Conservation (phyloP, 1,140 invertebrate species). For the Nasonia vitripennis region DNA sequence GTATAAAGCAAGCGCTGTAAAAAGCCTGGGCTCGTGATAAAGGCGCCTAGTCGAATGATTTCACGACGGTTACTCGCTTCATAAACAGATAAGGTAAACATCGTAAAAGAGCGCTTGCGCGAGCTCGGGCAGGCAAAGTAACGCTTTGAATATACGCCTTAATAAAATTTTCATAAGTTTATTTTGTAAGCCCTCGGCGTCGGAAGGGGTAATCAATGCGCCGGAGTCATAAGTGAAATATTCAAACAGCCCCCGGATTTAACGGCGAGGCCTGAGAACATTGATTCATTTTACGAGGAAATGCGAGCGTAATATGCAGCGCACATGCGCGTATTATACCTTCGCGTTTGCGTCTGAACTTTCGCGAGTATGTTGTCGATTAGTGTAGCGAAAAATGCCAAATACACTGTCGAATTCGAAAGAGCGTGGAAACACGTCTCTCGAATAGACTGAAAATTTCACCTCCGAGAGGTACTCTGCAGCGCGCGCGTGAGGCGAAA, state of each 20-base stretch:
- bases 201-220: neutral
- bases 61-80: neutral
- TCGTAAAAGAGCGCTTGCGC: neutral
- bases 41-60: neutral
- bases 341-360: no score
- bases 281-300: neutral
- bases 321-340: no score
- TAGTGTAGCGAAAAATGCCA: no score
- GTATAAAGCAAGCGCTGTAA: neutral
- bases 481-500: neutral
- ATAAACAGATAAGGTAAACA: neutral
- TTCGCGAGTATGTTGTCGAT: no score
- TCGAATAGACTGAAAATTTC: neutral
- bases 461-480: neutral
- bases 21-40: neutral
- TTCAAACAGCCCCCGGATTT: neutral
- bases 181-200: neutral
- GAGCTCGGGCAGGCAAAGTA: neutral
- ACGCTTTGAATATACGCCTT: neutral
- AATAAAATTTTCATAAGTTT: neutral
- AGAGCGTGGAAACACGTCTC: no score
- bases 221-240: neutral
- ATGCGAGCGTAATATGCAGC: no score
- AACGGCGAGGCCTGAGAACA: neutral
- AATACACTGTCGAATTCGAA: no score